These are phyloP conservation scores for Trilocha varians DNA, from an alignment of 2,888 invertebrate species.

Conservation along the genomic window DNA sequence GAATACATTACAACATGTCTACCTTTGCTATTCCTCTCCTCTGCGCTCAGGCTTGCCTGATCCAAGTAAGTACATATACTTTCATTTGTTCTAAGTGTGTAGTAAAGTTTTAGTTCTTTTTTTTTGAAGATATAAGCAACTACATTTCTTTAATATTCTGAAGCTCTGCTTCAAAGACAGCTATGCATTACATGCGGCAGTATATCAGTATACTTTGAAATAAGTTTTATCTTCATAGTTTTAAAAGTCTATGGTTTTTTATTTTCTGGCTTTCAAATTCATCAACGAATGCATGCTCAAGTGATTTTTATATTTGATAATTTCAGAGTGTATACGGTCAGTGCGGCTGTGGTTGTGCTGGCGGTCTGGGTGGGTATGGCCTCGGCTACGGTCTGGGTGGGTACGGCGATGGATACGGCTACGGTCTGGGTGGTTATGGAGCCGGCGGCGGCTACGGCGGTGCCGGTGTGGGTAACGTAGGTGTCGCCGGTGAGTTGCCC, in stretches of 20 bases:
- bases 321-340: not conserved
- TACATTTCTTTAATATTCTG: not conserved
- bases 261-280: too few species aligned
- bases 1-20: conserved; percentile 6
- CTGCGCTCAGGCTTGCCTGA: conserved; percentile 18
- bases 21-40: conserved; percentile 13
- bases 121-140: not conserved
- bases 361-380: conserved; percentile 1
- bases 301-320: not conserved
- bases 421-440: conserved; percentile 3
- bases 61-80: conserved; percentile 13
- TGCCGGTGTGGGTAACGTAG: conserved; percentile 21
- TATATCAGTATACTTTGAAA: too few species aligned
- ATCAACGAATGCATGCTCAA: too few species aligned
- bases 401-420: conserved; percentile 2
- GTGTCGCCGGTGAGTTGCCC: conserved; percentile 23
- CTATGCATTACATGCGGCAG: too few species aligned
- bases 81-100: not conserved
- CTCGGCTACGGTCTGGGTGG: too few species aligned
- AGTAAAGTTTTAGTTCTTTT: not conserved
- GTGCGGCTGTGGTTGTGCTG: not conserved
- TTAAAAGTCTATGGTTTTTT: too few species aligned
- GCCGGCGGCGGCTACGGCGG: conserved; percentile 10
- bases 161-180: too few species aligned
- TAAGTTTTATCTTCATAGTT: too few species aligned